Evolutionary conservation across 2,113 vertebrate species (phyloP), one percentile per base, ranked within the genome.

Genomic region (Aythya baeri): DNA sequence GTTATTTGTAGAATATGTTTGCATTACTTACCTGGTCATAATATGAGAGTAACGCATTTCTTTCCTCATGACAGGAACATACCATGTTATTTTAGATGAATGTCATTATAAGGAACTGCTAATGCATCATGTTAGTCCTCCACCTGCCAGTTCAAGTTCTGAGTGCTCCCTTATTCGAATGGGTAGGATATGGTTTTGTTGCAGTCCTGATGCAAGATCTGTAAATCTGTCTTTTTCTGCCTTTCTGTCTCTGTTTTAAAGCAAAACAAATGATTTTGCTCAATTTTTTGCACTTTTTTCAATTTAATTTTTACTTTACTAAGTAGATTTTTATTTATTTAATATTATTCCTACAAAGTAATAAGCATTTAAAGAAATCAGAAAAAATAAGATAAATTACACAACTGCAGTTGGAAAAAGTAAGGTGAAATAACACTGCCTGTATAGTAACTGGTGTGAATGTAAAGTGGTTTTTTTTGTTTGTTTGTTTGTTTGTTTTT

Each of bases 101-200:
- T 98, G 98, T 80, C 99, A 99, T 97, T 99, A 98, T 86, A 99
- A 98, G 91, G 99, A 99, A 34, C 96, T 99, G 76, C 97, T 99
- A 68, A 98, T 98, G 95, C 98, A 98, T 87, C 99, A 99, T 38
- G 98, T 99, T 86, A 99, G 98, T 83, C 99, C 99, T 50, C 99
- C 99, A 49, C 99, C 99, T 29, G 98, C 99, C 93, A 99, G 98
- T 96, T 98, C 98, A 41, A 98, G 97, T 41, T 99, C 99, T 8
- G 99, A 99, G 88, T 99, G 99, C 90, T 99, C 99, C 29, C 98
- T 99, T 67, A 99, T 99, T 97, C 99, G 99, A 67, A 99, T 99
- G 99, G 99, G 99, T 99, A 98, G 83, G 98, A 95, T 58, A 59
- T 50, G 6, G 12, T 75, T 93, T 89, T 83, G n/a, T 75, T 70